phyloP scores from a whole-genome alignment of 2,113 vertebrate genomes.

The Hiodon alosoides region DNA sequence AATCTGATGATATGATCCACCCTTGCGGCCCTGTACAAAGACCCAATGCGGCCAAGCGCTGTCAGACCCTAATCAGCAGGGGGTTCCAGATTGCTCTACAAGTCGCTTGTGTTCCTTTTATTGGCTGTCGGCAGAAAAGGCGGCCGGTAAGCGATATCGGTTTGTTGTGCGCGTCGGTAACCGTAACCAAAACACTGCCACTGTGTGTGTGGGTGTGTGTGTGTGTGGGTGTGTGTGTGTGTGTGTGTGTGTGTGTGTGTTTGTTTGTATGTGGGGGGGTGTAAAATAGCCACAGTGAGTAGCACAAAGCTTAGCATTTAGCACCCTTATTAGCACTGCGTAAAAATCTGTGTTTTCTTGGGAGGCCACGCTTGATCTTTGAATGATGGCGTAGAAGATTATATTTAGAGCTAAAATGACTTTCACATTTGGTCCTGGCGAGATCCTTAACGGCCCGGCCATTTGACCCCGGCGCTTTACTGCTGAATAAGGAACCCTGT shows the following conservation, averaged over 20 bases:
- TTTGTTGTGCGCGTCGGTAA: slow-evolving; percentile 5
- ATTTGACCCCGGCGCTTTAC: slow-evolving; percentile 41
- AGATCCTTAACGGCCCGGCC: slow-evolving; percentile 29
- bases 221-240: no score
- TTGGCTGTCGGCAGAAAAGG: not conserved
- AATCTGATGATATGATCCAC: not conserved
- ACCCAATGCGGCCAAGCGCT: no score
- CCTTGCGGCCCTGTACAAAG: slow-evolving; percentile 1
- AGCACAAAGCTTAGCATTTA: no score
- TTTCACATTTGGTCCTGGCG: not conserved
- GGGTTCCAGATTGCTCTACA: no score
- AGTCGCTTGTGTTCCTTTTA: no score
- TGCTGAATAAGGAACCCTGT: slow-evolving; percentile 38
- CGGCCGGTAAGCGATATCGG: slow-evolving; percentile 9
- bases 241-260: no score
- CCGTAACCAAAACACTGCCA: slow-evolving; percentile 15
- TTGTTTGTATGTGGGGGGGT: no score
- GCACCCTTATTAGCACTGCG: no score
- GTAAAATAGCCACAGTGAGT: no score
- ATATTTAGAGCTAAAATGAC: not conserved
- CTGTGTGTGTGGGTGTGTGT: not conserved
- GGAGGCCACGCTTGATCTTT: no score
- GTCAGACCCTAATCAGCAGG: no score
- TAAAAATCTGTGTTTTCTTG: no score
- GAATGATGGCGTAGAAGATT: not conserved